Evolutionary conservation across 2,797 vertebrate species (phyloP).

Genomic region (Hozukius guyotensis): DNA sequence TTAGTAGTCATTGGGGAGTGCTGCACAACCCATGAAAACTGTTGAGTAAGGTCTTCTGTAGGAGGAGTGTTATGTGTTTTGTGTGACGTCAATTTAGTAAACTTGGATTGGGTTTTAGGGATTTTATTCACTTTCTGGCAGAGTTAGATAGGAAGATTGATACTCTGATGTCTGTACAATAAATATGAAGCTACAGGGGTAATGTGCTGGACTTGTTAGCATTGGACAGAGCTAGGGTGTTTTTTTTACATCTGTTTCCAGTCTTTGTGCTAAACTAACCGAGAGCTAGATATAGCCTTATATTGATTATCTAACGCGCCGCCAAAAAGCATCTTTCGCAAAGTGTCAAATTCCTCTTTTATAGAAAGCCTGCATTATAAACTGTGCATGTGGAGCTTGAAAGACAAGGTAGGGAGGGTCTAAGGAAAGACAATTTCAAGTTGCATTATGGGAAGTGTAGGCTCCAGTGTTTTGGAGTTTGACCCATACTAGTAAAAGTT

Average conservation of each 20-base stretch:
- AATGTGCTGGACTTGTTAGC: not conserved
- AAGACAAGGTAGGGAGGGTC: not conserved
- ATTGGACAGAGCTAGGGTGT: not conserved
- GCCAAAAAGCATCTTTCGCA: not conserved
- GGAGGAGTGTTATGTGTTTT: not conserved
- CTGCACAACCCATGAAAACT: not conserved
- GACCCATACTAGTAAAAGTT: not conserved
- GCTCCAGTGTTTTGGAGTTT: not conserved
- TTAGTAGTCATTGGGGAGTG: not conserved
- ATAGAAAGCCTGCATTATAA: not conserved
- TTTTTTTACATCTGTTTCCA: not conserved
- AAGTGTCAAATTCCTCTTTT: not conserved
- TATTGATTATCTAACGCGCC: not conserved
- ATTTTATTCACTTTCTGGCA: not conserved
- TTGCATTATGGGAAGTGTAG: not conserved
- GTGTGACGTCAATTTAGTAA: not conserved
- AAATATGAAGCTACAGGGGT: not conserved
- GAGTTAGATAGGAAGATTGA: not conserved
- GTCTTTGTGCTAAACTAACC: not conserved
- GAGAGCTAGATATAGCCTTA: not conserved
- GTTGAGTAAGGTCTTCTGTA: not conserved
- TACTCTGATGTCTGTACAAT: not conserved
- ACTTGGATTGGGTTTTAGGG: not conserved
- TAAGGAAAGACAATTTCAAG: not conserved
- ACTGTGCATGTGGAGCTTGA: not conserved